These are phyloP conservation scores for Poecilia picta DNA, from an alignment of 2,797 vertebrate species.

Conservation along the genomic window DNA sequence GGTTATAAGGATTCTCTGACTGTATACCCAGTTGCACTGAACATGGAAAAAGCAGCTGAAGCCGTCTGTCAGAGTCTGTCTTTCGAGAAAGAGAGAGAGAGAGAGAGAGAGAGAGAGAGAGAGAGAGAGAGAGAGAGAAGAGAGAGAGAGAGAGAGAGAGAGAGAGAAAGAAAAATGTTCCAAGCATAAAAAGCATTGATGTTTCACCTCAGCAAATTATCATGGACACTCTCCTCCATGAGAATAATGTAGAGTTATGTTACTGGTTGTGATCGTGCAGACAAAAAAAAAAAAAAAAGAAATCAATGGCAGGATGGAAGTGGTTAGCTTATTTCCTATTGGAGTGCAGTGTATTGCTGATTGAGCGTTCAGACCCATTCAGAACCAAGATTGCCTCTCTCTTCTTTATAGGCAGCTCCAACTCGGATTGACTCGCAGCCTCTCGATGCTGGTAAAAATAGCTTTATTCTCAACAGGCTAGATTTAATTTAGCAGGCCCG, in stretches of 20 bases:
- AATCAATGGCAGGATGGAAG: conserved; percentile 71
- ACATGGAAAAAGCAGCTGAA: conserved; percentile 15
- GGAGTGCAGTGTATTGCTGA: conserved; percentile 70
- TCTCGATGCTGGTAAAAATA: conserved; percentile 81
- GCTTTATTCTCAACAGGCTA: conserved; percentile 73
- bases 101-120: conserved; percentile 5
- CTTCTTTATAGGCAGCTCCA: conserved; percentile 71
- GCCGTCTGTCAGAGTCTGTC: conserved; percentile 30
- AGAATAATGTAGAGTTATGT: conserved; percentile 43
- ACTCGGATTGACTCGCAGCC: conserved; percentile 76
- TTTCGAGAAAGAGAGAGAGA: conserved; percentile 13
- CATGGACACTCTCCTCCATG: conserved; percentile 25
- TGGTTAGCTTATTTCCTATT: conserved; percentile 69
- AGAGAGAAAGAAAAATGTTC: conserved; percentile 5
- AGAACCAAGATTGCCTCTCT: conserved; percentile 77
- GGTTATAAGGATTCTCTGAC: conserved; percentile 19
- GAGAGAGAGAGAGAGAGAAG: background rate
- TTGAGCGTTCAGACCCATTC: conserved; percentile 74
- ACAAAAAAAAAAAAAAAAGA: conserved; percentile 49
- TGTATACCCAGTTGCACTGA: conserved; percentile 9
- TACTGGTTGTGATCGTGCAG: conserved; percentile 50
- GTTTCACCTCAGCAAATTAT: conserved; percentile 32
- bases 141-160: background rate
- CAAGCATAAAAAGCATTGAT: conserved; percentile 2
- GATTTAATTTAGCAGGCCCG: conserved; percentile 78